Evolutionary conservation across 2,113 vertebrate genomes (phyloP).

Genomic region (Rhabdornis inornatus): DNA sequence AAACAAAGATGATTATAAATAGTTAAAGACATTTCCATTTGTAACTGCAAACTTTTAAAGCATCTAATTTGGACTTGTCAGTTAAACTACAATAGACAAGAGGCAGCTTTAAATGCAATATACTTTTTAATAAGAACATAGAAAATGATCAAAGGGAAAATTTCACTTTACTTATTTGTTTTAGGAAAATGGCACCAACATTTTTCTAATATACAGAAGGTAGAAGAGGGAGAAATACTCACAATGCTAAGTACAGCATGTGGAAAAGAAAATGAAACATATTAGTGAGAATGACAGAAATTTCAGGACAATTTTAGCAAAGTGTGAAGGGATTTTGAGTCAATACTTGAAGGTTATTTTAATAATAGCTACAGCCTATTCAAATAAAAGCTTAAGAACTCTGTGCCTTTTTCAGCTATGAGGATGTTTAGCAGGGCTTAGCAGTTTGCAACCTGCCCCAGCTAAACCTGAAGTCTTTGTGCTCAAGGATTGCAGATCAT

Average conservation of each 20-base stretch:
- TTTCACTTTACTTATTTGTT: conserved; percentile 51
- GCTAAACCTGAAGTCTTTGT: conserved; percentile 21
- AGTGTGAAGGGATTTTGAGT: conserved; percentile 71
- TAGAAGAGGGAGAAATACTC: conserved; percentile 4
- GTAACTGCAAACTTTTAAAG: conserved; percentile 55
- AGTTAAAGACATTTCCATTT: conserved; percentile 66
- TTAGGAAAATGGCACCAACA: conserved; percentile 43
- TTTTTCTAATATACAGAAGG: conserved; percentile 35
- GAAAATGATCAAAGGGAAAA: conserved; percentile 55
- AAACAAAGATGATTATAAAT: conserved; percentile 66
- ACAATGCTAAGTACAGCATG: conserved; percentile 15
- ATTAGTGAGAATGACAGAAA: conserved; percentile 63
- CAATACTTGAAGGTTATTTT: conserved; percentile 76
- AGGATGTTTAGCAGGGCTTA: conserved; percentile 61
- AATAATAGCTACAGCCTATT: conserved; percentile 72
- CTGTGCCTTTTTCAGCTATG: conserved; percentile 63
- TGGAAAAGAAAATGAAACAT: conserved; percentile 61
- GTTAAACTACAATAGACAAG: conserved; percentile 43
- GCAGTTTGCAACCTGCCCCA: conserved; percentile 55
- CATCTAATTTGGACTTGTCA: conserved; percentile 22
- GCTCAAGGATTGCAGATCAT: neutral
- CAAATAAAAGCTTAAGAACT: conserved; percentile 71
- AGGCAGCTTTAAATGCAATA: conserved; percentile 3
- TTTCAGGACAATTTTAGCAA: conserved; percentile 70
- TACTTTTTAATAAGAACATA: conserved; percentile 41